A percentile compares a stretch with the other conserved stretches of the same genome.
phyloP scores from a whole-genome alignment of 2,888 invertebrate genomes.

The Tricholauxania praeusta region DNA sequence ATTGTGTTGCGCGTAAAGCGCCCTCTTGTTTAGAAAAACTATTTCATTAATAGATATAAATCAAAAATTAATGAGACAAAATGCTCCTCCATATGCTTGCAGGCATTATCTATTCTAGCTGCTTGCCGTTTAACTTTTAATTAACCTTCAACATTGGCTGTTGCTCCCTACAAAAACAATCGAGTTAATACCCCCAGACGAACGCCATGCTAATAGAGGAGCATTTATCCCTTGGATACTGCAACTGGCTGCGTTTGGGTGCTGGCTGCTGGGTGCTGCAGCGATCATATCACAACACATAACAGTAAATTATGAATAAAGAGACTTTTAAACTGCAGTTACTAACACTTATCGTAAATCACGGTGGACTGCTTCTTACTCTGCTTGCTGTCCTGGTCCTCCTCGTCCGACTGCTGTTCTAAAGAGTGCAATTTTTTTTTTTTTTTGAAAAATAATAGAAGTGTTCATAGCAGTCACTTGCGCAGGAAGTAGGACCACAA shows the following conservation, averaged over 20 bases:
- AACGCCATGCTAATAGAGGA: background rate
- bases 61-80: too few relatives aligned
- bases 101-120: background rate
- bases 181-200: too few relatives aligned
- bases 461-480: too few relatives aligned
- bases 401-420: background rate
- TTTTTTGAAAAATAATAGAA: background rate
- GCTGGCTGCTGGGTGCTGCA: background rate
- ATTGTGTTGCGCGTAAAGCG: too few relatives aligned
- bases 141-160: constrained; percentile 17
- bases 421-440: background rate
- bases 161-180: background rate
- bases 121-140: constrained; percentile 16
- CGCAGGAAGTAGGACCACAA: constrained; percentile 12
- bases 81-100: too few relatives aligned
- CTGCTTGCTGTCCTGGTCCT: background rate
- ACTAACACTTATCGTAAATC: constrained; percentile 42
- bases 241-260: background rate
- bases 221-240: background rate
- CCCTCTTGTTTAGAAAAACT: too few relatives aligned
- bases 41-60: too few relatives aligned
- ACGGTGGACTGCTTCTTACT: constrained; percentile 20
- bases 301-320: constrained; percentile 38
- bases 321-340: constrained; percentile 43
- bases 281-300: constrained; percentile 13